These are phyloP conservation scores for Rhinopomastus cyanomelas DNA, from an alignment of 2,113 vertebrate species.

Conservation along the genomic window DNA sequence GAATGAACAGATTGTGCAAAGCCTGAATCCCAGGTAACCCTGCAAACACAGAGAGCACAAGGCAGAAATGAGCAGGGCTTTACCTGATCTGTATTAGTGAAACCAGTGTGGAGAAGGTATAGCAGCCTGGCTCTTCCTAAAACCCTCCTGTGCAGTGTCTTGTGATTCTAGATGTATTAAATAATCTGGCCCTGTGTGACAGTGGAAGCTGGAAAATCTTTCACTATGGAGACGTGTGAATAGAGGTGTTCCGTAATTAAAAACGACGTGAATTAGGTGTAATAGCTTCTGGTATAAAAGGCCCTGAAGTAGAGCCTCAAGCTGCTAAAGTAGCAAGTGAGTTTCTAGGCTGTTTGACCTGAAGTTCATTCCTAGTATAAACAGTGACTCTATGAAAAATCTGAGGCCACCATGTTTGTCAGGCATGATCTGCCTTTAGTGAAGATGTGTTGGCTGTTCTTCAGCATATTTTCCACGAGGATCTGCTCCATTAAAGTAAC, in stretches of 20 bases:
- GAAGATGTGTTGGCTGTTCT: not conserved
- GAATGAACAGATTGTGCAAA: not conserved
- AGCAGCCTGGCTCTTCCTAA: not conserved
- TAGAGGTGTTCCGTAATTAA: not conserved
- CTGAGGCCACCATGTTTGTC: not conserved
- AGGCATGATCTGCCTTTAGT: not conserved
- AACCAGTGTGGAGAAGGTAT: not conserved
- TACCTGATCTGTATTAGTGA: not conserved
- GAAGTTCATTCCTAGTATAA: not conserved
- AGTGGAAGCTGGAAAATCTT: not conserved
- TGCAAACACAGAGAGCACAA: not conserved
- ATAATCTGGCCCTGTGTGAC: not conserved
- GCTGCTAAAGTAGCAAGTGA: not conserved
- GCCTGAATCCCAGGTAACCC: not conserved
- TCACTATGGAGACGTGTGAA: not conserved
- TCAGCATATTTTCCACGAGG: not conserved
- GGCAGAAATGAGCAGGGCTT: not conserved
- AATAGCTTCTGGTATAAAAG: constrained; percentile 4
- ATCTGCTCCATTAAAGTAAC: not conserved
- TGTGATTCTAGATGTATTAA: not conserved
- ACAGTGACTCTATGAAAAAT: not conserved
- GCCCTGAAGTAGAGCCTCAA: not conserved
- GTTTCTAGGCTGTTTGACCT: not conserved
- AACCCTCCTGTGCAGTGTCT: not conserved
- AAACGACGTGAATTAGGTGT: no score